Evolutionary conservation across 1,140 invertebrate species (phyloP).

Genomic region (Triops cancriformis): DNA sequence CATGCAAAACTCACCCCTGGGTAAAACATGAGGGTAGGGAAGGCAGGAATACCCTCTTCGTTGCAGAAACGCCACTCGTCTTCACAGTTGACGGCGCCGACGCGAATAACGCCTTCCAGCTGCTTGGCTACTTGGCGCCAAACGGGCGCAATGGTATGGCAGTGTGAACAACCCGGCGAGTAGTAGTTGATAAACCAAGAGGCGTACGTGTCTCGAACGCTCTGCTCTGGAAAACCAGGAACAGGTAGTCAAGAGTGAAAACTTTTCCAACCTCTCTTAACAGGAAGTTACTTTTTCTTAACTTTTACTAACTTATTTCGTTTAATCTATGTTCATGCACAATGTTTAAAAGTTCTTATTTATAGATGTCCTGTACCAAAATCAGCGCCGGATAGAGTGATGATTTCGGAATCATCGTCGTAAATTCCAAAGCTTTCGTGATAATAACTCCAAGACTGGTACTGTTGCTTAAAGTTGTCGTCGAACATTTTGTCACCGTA

Average conservation of each 20-base stretch:
- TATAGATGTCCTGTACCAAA: too few species aligned
- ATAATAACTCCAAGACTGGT: conserved; percentile 75
- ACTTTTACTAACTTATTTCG: too few species aligned
- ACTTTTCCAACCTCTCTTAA: background rate
- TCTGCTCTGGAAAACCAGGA: conserved; percentile 45
- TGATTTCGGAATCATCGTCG: conserved; percentile 72
- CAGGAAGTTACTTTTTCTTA: too few species aligned
- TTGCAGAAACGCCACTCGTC: conserved; percentile 62
- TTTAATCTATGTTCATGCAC: too few species aligned
- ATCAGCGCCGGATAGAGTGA: conserved; percentile 60
- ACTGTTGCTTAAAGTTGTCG: conserved; percentile 47
- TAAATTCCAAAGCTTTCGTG: conserved; percentile 79
- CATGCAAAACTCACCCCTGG: conserved; percentile 32
- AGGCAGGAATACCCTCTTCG: conserved; percentile 53
- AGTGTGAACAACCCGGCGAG: conserved; percentile 74
- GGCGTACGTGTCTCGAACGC: conserved; percentile 52
- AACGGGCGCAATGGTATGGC: conserved; percentile 64
- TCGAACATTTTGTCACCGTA: conserved; percentile 63
- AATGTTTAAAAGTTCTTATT: too few species aligned
- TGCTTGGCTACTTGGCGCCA: conserved; percentile 69
- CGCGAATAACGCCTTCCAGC: conserved; percentile 57
- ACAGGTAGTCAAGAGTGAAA: too few species aligned
- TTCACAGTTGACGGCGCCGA: conserved; percentile 74
- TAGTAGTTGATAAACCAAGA: conserved; percentile 81
- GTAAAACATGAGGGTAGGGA: conserved; percentile 59